Base-by-base conservation (phyloP, 2,797 vertebrate species). In the Pteropus rufus region DNA sequence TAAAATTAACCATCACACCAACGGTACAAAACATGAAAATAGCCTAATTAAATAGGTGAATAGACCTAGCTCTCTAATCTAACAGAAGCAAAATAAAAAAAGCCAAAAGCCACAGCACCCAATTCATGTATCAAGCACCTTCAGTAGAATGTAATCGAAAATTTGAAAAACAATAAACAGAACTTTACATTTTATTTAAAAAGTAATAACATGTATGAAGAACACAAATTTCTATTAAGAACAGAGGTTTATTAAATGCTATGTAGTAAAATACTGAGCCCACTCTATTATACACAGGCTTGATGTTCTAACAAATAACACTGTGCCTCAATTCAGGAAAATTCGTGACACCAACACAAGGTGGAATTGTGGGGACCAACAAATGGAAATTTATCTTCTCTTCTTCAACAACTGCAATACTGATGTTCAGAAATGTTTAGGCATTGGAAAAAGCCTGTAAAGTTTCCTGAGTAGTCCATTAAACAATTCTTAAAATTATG, bases 201-300 rank as follows among this genome's bases (percentile, higher is more conserved):
- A 98, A 93, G 99, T 34, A 98, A 98, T 98, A 99, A 98, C 98
- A 98, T 98, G 94, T 98, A 98, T 98, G 98, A 98, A 98, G 97
- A 98, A 98, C 98, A 98, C 98, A 98, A 98, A 98, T 91, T 80
- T 96, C 62, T 97, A 96, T 44, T 93, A 96, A 93, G 65, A 95
- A 90, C 97, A 98, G 98, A 98, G 97, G 98, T 97, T 98, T 98
- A 99, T 98, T 98, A 98, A 99, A 99, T 98, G 98, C 97, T 98
- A 98, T 97, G 98, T 99, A 98, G 97, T 98, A 99, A 99, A 99
- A 99, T 99, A 99, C 97, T 97, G 98, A 98, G 98, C 97, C 96
- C 98, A 98, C 94, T 98, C 97, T 98, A 96, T 98, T 98, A 98
- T 98, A 98, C 97, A 98, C 95, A 98, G 98, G 97, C 97, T 98